Conservation (phyloP, 2,888 invertebrate species). For the Limnephilus auricula region DNA sequence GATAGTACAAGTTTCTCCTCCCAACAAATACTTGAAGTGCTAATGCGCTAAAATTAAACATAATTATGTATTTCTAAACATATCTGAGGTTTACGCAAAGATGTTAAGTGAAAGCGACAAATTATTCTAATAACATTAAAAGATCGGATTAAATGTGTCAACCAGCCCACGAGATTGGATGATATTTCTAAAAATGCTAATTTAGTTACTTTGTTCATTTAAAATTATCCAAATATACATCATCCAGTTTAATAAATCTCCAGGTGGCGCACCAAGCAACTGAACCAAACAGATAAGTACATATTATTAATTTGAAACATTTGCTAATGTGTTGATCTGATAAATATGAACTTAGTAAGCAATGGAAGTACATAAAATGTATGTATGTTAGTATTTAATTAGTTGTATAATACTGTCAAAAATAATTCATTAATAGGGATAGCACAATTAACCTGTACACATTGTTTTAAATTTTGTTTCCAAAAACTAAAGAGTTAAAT, state of each 20-base stretch:
- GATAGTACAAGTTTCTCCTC: constrained; percentile 15
- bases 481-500: constrained; percentile 52
- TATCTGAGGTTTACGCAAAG: constrained; percentile 33
- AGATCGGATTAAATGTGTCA: not conserved
- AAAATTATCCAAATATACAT: not conserved
- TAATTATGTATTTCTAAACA: not conserved
- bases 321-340: not conserved
- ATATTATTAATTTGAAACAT: not conserved
- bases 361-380: constrained; percentile 3
- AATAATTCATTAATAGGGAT: constrained; percentile 3
- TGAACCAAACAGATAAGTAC: not conserved
- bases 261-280: not conserved
- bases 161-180: not conserved
- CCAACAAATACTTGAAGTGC: constrained; percentile 43
- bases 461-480: constrained; percentile 41
- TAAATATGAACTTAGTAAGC: not conserved
- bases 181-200: not conserved
- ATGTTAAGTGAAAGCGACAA: constrained; percentile 19
- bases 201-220: not conserved
- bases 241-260: not conserved
- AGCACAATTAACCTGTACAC: constrained; percentile 29
- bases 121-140: not conserved
- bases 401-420: constrained; percentile 32
- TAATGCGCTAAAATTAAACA: constrained; percentile 42
- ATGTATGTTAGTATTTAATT: not conserved